A percentile compares a stretch with the other conserved stretches of the same genome.
These are phyloP conservation scores for Busseola fusca DNA, from an alignment of 2,888 invertebrate genomes.

Conservation along the genomic window DNA sequence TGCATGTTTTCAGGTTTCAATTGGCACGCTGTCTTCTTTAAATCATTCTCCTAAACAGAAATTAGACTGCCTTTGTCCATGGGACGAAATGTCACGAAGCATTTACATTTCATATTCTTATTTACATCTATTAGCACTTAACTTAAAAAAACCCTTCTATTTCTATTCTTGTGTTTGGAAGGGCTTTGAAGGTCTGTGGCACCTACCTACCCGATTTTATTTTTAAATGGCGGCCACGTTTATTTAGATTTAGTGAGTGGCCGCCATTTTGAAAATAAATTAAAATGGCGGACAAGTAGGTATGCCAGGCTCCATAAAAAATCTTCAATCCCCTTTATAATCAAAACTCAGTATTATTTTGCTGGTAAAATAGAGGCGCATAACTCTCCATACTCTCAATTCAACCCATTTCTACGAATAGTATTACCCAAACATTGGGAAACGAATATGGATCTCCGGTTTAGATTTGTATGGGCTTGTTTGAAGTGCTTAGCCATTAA, in stretches of 20 bases:
- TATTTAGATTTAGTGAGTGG: not conserved
- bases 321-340: not conserved
- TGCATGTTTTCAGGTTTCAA: constrained; percentile 27
- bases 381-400: constrained; percentile 32
- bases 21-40: constrained; percentile 21
- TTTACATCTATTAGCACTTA: constrained; percentile 13
- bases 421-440: constrained; percentile 55
- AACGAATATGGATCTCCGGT: constrained; percentile 59
- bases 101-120: constrained; percentile 11
- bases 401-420: constrained; percentile 51
- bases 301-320: not conserved
- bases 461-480: constrained; percentile 60
- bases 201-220: not conserved
- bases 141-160: constrained; percentile 10
- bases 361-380: constrained; percentile 29
- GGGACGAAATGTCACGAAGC: constrained; percentile 21
- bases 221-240: not conserved
- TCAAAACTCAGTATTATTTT: constrained; percentile 22
- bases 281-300: too few species aligned
- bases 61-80: constrained; percentile 26
- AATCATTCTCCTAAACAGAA: constrained; percentile 22
- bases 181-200: not conserved
- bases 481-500: constrained; percentile 62
- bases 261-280: not conserved
- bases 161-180: constrained; percentile 16